phyloP scores from a whole-genome alignment of 2,888 invertebrate species.

The Bruchidius siliquastri region DNA sequence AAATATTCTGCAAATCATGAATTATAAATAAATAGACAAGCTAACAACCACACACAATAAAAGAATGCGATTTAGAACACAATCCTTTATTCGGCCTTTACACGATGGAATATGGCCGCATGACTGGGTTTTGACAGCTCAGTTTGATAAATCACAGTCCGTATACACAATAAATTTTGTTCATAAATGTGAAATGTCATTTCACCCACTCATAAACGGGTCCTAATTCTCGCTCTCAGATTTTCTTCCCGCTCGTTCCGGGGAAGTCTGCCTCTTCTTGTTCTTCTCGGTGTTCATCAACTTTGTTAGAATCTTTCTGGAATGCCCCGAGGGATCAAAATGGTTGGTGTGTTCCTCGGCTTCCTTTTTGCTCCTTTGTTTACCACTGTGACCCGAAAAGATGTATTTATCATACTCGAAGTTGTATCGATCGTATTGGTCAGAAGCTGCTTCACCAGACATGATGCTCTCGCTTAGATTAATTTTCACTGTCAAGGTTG shows the following conservation, averaged over 20 bases:
- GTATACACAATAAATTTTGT: neutral
- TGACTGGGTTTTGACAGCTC: neutral
- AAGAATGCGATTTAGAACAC: neutral
- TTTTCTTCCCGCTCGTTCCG: neutral
- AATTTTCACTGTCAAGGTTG: neutral
- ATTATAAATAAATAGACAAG: neutral
- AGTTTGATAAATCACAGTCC: neutral
- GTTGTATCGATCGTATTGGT: conserved; percentile 93
- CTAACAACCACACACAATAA: neutral
- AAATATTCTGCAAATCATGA: neutral
- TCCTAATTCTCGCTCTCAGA: conserved; percentile 6
- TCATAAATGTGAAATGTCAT: neutral
- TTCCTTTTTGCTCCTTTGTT: conserved; percentile 86
- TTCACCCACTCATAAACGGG: neutral
- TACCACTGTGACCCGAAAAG: conserved; percentile 81
- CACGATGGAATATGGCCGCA: neutral
- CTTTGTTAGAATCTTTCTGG: conserved; percentile 84
- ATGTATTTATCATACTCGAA: conserved; percentile 89
- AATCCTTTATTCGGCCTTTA: neutral
- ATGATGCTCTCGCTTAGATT: neutral
- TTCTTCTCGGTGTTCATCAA: conserved; percentile 79
- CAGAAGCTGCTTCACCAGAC: conserved; percentile 48
- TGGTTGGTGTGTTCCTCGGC: conserved; percentile 85
- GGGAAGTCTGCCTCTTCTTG: conserved; percentile 51
- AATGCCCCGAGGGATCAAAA: conserved; percentile 88